phyloP scores from a whole-genome alignment of 1,140 invertebrate genomes.

The Dysdera silvatica region DNA sequence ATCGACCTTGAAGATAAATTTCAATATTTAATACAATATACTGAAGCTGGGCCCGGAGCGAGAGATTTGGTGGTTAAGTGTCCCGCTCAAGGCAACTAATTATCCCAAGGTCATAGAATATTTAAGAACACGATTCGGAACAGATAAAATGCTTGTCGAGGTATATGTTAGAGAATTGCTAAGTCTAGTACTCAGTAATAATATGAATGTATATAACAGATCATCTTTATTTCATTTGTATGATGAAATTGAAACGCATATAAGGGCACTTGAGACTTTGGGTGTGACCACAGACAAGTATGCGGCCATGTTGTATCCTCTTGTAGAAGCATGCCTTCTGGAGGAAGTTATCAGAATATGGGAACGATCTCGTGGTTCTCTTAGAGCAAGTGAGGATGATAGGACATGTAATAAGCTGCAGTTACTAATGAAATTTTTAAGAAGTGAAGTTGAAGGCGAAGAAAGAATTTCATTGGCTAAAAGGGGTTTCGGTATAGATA shows the following conservation, averaged over 20 bases:
- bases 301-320: conserved; percentile 35
- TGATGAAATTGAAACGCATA: conserved; percentile 36
- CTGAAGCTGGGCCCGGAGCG: not conserved
- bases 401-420: not conserved
- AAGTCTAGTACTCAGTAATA: not conserved
- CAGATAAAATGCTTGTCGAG: conserved; percentile 26
- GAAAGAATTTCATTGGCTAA: not conserved
- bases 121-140: conserved; percentile 23
- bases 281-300: conserved; percentile 37
- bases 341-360: not conserved
- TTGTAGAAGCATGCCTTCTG: conserved; percentile 31
- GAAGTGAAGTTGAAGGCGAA: not conserved
- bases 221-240: not conserved
- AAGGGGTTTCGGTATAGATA: not conserved
- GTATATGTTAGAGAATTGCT: conserved; percentile 26
- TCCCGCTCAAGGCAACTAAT: conserved; percentile 17
- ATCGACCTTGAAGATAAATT: conserved; percentile 1
- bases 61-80: conserved; percentile 28
- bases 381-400: not conserved
- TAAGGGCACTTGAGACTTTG: conserved; percentile 37
- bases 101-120: conserved; percentile 27
- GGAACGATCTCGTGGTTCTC: not conserved
- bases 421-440: too few relatives aligned
- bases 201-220: not conserved
- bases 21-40: not conserved